These are phyloP conservation scores for Galemys pyrenaicus DNA, from an alignment of 2,113 vertebrate species.

Conservation along the genomic window DNA sequence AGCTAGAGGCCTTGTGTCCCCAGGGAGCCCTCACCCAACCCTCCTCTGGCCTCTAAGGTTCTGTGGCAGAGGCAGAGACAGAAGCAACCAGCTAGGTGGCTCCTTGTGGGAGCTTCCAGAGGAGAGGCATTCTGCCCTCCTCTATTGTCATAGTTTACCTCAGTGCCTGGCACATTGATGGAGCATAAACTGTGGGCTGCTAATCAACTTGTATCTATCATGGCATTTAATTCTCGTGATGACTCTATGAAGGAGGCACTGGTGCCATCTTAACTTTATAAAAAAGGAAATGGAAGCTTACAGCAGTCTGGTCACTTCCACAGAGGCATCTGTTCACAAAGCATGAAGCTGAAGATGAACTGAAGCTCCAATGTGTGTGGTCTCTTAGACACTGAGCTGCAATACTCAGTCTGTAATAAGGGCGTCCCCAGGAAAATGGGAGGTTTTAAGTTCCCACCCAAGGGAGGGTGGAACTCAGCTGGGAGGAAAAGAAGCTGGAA, in stretches of 20 bases:
- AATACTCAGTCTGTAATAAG: no score
- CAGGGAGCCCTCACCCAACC: background rate
- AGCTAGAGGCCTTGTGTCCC: background rate
- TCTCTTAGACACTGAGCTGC: background rate
- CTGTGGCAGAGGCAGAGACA: background rate
- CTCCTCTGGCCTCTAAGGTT: background rate
- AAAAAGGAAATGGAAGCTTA: background rate
- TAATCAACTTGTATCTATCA: background rate
- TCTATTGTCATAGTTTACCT: background rate
- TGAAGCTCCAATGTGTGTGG: accelerated
- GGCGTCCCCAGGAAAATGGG: no score
- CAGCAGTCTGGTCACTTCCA: background rate
- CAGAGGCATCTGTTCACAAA: background rate
- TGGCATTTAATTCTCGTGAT: background rate
- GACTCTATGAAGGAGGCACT: background rate
- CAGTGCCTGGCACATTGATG: background rate
- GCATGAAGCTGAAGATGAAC: background rate
- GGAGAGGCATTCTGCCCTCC: background rate
- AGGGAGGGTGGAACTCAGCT: no score
- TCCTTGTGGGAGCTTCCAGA: background rate
- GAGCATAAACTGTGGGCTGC: no score
- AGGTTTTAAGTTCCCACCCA: no score
- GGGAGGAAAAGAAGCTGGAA: no score
- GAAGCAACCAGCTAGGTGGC: background rate
- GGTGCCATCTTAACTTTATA: background rate